Evolutionary conservation across 2,113 vertebrate species (phyloP).

Genomic region (Chitala chitala): DNA sequence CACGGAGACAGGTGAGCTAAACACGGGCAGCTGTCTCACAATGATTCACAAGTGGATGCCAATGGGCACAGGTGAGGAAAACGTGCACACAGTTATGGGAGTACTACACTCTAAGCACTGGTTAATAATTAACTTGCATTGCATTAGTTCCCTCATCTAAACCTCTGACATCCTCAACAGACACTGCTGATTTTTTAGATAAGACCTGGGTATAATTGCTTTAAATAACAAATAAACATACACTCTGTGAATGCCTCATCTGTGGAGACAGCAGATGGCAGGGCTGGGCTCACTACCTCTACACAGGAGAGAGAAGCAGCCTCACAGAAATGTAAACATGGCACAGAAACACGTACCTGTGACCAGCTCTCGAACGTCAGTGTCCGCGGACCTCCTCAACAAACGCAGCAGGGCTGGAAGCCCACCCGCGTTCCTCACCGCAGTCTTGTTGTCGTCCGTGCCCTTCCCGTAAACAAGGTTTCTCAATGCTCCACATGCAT

Average conservation of each 20-base stretch:
- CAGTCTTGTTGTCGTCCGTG: slow-evolving; percentile 92
- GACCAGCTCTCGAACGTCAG: too few species aligned
- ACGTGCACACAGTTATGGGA: not conserved
- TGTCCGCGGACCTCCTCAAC: not conserved
- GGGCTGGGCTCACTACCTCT: too few species aligned
- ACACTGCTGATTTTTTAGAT: not conserved
- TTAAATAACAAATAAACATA: not conserved
- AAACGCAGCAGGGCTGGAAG: slow-evolving; percentile 78
- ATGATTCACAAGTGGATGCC: not conserved
- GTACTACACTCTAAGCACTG: not conserved
- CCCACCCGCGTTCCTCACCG: slow-evolving; percentile 88
- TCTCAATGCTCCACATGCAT: slow-evolving; percentile 87
- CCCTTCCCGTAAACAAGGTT: slow-evolving; percentile 93
- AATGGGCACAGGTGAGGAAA: not conserved
- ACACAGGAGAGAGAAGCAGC: too few species aligned
- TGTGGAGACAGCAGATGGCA: too few species aligned
- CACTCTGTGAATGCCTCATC: too few species aligned
- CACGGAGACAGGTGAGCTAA: too few species aligned
- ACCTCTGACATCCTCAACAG: not conserved
- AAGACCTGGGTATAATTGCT: not conserved
- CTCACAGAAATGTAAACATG: too few species aligned
- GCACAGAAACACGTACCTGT: too few species aligned
- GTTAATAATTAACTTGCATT: not conserved
- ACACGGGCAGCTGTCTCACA: not conserved
- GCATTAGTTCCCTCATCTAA: not conserved